Conservation (phyloP, 2,888 invertebrate genomes). For the Tipula unca region DNA sequence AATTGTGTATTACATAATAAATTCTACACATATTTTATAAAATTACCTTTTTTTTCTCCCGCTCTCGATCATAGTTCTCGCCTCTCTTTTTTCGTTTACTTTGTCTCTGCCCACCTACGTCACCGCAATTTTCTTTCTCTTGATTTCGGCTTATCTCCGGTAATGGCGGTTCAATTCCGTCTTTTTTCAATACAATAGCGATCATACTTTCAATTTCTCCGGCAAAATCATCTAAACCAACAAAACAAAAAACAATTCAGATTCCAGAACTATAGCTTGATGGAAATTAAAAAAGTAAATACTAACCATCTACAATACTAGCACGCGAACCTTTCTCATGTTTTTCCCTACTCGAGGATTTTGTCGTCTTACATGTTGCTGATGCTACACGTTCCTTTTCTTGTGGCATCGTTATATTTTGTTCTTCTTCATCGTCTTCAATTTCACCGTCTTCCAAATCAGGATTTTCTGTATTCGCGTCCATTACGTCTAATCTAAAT, state of each 20-base stretch:
- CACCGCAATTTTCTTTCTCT: not conserved
- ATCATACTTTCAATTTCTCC: constrained; percentile 71
- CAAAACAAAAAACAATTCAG: not conserved
- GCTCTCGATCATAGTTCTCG: constrained; percentile 32
- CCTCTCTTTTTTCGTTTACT: constrained; percentile 50
- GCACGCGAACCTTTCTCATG: not conserved
- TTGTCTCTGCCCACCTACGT: constrained; percentile 32
- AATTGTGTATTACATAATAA: not conserved
- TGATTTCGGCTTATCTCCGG: constrained; percentile 29
- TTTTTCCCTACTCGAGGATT: not conserved
- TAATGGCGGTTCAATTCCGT: constrained; percentile 43
- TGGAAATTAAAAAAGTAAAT: not conserved
- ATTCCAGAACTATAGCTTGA: not conserved
- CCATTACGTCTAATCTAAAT: not conserved
- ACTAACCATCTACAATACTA: not conserved
- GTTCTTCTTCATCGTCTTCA: constrained; percentile 52
- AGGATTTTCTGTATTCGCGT: constrained; percentile 21
- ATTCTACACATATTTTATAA: not conserved
- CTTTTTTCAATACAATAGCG: constrained; percentile 64
- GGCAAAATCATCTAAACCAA: constrained; percentile 63
- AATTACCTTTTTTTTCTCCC: not conserved
- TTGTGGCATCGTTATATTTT: constrained; percentile 26
- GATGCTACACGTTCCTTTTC: constrained; percentile 25
- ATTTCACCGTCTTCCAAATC: constrained; percentile 86
- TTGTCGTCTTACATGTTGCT: constrained; percentile 24